These are phyloP conservation scores for Argyra leucocephala DNA, from an alignment of 2,888 invertebrate species.

Conservation along the genomic window DNA sequence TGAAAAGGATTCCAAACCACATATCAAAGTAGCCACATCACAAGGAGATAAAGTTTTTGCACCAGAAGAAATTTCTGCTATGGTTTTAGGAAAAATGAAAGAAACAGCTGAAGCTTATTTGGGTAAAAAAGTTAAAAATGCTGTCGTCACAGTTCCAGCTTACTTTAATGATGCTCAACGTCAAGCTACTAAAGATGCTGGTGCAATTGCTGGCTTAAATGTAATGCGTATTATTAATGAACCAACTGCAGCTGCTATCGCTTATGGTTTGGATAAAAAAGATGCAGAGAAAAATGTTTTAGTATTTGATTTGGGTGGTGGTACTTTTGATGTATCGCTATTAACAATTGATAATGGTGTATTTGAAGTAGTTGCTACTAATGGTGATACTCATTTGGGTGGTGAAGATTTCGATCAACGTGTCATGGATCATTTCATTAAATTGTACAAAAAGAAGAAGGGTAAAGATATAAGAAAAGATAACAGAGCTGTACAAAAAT, in stretches of 20 bases:
- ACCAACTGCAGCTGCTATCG: conserved; percentile 93
- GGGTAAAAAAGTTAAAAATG: conserved; percentile 80
- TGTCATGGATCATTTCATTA: conserved; percentile 98
- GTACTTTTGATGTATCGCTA: conserved; percentile 97
- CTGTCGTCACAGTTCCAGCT: conserved; percentile 57
- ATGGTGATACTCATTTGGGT: conserved; percentile 92
- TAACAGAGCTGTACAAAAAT: conserved; percentile 88
- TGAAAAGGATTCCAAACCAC: conserved; percentile 89
- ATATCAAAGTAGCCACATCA: conserved; percentile 74
- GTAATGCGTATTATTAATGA: conserved; percentile 86
- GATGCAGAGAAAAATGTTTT: conserved; percentile 97
- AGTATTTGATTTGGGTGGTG: conserved; percentile 98
- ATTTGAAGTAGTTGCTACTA: conserved; percentile 63
- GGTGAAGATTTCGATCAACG: conserved; percentile 99
- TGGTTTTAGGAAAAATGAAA: conserved; percentile 97
- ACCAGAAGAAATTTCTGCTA: conserved; percentile 97
- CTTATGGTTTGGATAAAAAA: conserved; percentile 92
- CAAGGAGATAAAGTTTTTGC: conserved; percentile 86
- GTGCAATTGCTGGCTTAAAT: conserved; percentile 66
- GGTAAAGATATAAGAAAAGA: conserved; percentile 94
- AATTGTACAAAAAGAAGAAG: conserved; percentile 97
- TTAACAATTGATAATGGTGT: conserved; percentile 98
- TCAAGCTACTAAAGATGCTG: conserved; percentile 98
- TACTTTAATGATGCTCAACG: conserved; percentile 99
- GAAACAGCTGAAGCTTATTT: conserved; percentile 96